Conservation (phyloP, 2,113 vertebrate species). For the Chrysochloris asiatica region DNA sequence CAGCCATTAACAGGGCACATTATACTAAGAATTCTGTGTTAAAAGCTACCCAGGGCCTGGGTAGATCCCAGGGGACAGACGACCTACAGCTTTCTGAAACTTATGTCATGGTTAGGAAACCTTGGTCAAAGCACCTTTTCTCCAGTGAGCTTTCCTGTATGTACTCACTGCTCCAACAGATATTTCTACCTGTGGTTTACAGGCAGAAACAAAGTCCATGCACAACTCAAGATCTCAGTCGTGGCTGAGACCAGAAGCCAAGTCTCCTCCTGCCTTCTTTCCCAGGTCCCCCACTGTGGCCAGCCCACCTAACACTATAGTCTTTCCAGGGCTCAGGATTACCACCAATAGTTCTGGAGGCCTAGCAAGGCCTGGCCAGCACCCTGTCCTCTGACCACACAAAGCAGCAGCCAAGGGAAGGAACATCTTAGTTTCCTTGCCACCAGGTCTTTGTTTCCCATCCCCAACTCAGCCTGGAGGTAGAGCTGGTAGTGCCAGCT, state of each 20-base stretch:
- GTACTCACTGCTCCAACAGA: neutral
- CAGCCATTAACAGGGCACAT: slow-evolving; percentile 67
- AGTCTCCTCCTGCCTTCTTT: neutral
- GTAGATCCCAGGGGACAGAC: slow-evolving; percentile 3
- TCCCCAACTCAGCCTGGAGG: neutral
- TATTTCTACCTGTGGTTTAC: neutral
- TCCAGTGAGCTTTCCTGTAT: neutral
- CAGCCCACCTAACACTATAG: neutral
- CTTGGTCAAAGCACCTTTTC: slow-evolving; percentile 46
- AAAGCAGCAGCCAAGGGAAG: neutral
- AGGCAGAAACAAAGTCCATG: slow-evolving; percentile 43
- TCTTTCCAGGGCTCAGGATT: neutral
- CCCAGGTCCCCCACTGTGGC: neutral
- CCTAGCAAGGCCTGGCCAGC: neutral
- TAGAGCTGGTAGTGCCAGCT: neutral
- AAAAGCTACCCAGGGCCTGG: slow-evolving; percentile 25
- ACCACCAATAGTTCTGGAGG: neutral
- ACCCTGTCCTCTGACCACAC: neutral
- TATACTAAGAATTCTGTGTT: slow-evolving; percentile 30
- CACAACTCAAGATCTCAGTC: slow-evolving; percentile 28
- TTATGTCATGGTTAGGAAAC: slow-evolving; percentile 42
- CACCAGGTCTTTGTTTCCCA: neutral
- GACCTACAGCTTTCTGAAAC: slow-evolving; percentile 26
- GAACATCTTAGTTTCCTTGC: neutral
- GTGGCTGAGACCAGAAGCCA: slow-evolving; percentile 8